Evolutionary conservation across 2,113 vertebrate genomes (phyloP), one percentile per base, ranked within the genome.

Genomic region (Turdus rufiventris): DNA sequence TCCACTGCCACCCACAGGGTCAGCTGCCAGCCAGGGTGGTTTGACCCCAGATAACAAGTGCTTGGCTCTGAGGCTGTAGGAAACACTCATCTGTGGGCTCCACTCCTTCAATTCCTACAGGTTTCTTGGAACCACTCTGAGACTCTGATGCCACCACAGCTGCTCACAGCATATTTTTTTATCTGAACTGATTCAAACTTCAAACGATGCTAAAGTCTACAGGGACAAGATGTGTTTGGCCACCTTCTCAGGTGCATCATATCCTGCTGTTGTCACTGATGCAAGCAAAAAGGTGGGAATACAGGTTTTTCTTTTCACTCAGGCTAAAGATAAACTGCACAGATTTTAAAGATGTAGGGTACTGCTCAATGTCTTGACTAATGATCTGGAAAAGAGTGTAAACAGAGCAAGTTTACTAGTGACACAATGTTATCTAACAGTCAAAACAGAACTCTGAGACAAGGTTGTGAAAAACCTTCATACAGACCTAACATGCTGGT

Each of bases 401-500:
- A 88, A 66, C 29, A 51, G 20, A 28, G 50, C 10, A 66, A 73
- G 34, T 76, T 90, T 88, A 82, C 50, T 73, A 80, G 42, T 38
- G 76, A 93, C 63, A 80, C 29, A n/a, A 81, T 50, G 19, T 62
- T 95, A 70, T 84, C 87, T 84, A 72, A 93, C 56, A 92, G 63
- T 80, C 83, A 93, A 94, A 94, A 76, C 19, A 90, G 71, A 83
- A 76, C 38, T 38, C 58, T 88, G 63, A 85, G 79, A 70, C 63
- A 80, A 88, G 24, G 47, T 24, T 54, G 47, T 58, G 50, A 85
- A 91, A 85, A 91, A 88, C 66, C 21, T 58, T 45, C 54, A 34
- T 18, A 53, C 3, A 77, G 47, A 66, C 28, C 50, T 74, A 82
- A 83, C 18, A 76, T 36, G 16, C 54, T 83, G 11, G 29, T 47